These are phyloP conservation scores for Pachycephus smyrnensis DNA, from an alignment of 2,888 invertebrate genomes.

Conservation along the genomic window DNA sequence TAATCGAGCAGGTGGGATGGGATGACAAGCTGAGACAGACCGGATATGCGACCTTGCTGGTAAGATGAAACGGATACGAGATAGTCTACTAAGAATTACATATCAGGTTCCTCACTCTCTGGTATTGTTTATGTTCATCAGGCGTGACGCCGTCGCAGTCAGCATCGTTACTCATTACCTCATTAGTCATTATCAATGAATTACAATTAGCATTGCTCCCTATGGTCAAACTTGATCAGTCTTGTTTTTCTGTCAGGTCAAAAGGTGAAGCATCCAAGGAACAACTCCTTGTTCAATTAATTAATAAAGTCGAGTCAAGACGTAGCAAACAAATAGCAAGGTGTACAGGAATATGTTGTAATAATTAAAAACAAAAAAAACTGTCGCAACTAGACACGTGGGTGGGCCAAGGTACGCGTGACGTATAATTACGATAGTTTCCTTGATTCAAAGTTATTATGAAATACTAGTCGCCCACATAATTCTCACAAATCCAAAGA, in stretches of 20 bases:
- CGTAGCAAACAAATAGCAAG: neutral
- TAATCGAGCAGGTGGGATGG: neutral
- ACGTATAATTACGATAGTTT: neutral
- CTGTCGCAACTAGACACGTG: neutral
- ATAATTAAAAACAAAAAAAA: neutral
- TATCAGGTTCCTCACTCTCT: neutral
- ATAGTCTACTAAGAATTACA: neutral
- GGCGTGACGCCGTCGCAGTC: neutral
- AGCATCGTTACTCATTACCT: neutral
- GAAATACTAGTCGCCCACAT: neutral
- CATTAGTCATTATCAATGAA: neutral
- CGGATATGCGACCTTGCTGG: conserved; percentile 23
- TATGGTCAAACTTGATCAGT: neutral
- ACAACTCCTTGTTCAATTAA: neutral
- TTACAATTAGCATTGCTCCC: neutral
- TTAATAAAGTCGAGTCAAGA: neutral
- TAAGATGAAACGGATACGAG: neutral
- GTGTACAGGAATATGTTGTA: neutral
- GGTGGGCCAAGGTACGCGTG: neutral
- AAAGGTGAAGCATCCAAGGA: neutral
- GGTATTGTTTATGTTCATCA: neutral
- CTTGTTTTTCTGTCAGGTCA: neutral
- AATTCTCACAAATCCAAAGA: neutral
- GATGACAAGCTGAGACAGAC: neutral
- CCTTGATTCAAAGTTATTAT: neutral